phyloP scores from a whole-genome alignment of 2,888 invertebrate genomes.

The Timandra comae region DNA sequence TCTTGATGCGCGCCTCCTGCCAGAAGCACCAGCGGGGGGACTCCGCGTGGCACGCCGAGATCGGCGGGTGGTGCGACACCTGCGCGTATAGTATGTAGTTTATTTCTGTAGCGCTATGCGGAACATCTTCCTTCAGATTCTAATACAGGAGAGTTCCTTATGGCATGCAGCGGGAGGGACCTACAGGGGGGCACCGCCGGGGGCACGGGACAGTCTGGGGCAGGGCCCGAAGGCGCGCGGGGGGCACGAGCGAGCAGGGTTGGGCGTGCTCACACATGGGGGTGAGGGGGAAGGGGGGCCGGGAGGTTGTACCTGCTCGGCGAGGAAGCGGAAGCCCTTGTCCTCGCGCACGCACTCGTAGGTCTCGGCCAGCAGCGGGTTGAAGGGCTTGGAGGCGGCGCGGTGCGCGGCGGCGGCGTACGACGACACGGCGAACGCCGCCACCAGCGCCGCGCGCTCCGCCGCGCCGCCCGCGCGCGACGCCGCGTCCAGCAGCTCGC shows the following conservation, averaged over 20 bases:
- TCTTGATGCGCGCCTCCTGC: slow-evolving; percentile 90
- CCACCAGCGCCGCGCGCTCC: slow-evolving; percentile 85
- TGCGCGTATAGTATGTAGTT: too few relatives aligned
- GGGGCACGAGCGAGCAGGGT: too few relatives aligned
- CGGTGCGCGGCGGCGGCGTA: slow-evolving; percentile 85
- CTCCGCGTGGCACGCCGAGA: slow-evolving; percentile 88
- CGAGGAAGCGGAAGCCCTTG: slow-evolving; percentile 85
- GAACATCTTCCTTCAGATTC: too few relatives aligned
- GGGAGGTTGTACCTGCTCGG: slow-evolving; percentile 80
- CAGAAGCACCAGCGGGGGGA: slow-evolving; percentile 86
- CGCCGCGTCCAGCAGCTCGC: slow-evolving; percentile 86
- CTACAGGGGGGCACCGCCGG: too few relatives aligned
- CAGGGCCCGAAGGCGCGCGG: too few relatives aligned
- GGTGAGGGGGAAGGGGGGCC: too few relatives aligned
- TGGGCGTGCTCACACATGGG: too few relatives aligned
- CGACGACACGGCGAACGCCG: slow-evolving; percentile 88
- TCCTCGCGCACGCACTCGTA: slow-evolving; percentile 88
- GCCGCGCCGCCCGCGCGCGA: slow-evolving; percentile 76
- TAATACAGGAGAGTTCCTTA: too few relatives aligned
- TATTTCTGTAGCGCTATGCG: too few relatives aligned
- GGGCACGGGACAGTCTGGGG: too few relatives aligned
- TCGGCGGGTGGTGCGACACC: slow-evolving; percentile 91
- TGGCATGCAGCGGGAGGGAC: background rate
- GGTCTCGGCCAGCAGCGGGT: slow-evolving; percentile 88
- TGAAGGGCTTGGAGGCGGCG: slow-evolving; percentile 90